A percentile compares a stretch with the other conserved stretches of the same genome.
Conservation (phyloP, 2,113 vertebrate genomes). For the Dunckerocampus dactyliophorus region DNA sequence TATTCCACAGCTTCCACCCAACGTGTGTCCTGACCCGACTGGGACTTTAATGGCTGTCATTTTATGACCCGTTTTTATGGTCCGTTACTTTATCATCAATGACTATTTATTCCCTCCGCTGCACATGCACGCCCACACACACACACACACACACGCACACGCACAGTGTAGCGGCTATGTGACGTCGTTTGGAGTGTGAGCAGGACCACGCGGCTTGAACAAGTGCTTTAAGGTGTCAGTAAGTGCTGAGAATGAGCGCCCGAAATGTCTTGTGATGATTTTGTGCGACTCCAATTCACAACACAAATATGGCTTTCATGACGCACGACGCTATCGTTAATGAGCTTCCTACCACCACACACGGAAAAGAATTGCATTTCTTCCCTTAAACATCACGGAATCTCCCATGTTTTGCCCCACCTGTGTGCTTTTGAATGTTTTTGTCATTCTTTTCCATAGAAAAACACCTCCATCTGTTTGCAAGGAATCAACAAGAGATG, state of each 20-base stretch:
- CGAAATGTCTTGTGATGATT: conserved; percentile 32
- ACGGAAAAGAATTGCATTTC: conserved; percentile 53
- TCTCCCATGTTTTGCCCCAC: conserved; percentile 61
- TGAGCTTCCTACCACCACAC: too few species aligned
- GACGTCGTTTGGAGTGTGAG: conserved; percentile 60
- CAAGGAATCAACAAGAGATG: conserved; percentile 42
- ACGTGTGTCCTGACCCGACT: conserved; percentile 9
- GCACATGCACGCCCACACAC: not conserved
- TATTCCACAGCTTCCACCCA: conserved; percentile 13
- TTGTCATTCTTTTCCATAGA: conserved; percentile 46
- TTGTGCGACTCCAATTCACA: conserved; percentile 34
- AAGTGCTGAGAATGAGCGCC: conserved; percentile 59
- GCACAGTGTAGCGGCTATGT: conserved; percentile 24
- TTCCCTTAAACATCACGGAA: conserved; percentile 63
- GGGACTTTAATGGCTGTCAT: conserved; percentile 31
- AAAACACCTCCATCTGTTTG: conserved; percentile 50
- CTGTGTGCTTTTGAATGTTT: conserved; percentile 67
- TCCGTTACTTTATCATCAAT: conserved; percentile 37
- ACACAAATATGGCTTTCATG: conserved; percentile 68
- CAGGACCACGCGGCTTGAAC: conserved; percentile 49
- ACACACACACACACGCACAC: too few species aligned
- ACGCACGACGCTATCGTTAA: too few species aligned
- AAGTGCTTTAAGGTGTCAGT: conserved; percentile 65
- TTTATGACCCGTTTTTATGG: conserved; percentile 42
- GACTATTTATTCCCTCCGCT: conserved; percentile 22